These are phyloP conservation scores for Echeneis naucrates DNA, from an alignment of 2,797 vertebrate species.

Conservation along the genomic window DNA sequence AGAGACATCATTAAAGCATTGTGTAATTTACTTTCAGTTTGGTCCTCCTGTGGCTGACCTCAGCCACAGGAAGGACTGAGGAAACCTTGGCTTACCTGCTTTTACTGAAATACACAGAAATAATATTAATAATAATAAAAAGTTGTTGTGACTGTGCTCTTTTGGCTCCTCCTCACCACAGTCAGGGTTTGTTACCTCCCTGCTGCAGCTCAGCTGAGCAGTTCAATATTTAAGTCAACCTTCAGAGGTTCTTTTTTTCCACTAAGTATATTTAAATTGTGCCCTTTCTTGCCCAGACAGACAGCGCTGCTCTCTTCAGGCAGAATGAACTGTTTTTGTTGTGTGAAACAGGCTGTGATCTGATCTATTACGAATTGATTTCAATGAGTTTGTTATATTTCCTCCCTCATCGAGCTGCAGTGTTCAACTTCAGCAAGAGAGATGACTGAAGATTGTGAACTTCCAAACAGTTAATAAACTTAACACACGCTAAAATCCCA, in stretches of 20 bases:
- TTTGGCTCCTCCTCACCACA: conserved; percentile 2
- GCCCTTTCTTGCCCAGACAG: conserved; percentile 17
- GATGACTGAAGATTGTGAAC: not conserved
- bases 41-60: conserved; percentile 20
- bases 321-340: conserved; percentile 5
- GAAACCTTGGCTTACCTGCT: conserved; percentile 4
- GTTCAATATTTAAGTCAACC: conserved; percentile 34
- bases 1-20: conserved; percentile 40
- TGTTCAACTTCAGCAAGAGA: not conserved
- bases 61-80: not conserved
- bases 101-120: conserved; percentile 22
- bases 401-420: not conserved
- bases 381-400: not conserved
- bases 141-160: not conserved
- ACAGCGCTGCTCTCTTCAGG: not conserved
- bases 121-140: conserved; percentile 40
- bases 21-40: conserved; percentile 22
- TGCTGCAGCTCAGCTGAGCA: conserved; percentile 17
- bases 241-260: conserved; percentile 8
- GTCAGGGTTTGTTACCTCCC: not conserved
- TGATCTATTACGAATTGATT: not conserved
- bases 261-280: conserved; percentile 25
- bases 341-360: not conserved
- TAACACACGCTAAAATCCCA: not conserved
- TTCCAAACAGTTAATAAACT: not conserved